These are phyloP conservation scores for Vulpes lagopus DNA, from an alignment of 2,113 vertebrate species.

Conservation along the genomic window DNA sequence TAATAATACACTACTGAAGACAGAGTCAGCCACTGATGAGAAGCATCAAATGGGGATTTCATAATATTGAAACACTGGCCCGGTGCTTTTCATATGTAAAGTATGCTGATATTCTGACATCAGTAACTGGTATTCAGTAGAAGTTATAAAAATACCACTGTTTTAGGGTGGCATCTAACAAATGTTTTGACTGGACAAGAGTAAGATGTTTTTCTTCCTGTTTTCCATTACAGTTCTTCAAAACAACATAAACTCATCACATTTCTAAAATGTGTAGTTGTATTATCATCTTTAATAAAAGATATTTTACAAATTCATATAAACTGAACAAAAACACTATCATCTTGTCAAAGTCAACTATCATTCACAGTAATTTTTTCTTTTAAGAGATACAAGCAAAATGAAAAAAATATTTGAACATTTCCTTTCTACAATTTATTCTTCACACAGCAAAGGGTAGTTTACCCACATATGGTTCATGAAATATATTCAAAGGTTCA, in stretches of 20 bases:
- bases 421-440: constrained; percentile 40
- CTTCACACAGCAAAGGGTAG: background rate
- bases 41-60: constrained; percentile 14
- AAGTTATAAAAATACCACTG: constrained; percentile 36
- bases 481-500: background rate
- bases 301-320: background rate
- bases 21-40: background rate
- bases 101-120: background rate
- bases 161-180: background rate
- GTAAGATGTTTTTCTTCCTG: constrained; percentile 3
- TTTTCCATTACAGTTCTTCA: background rate
- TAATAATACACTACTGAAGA: background rate
- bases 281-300: background rate
- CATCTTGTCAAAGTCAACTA: background rate
- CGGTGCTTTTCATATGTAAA: background rate
- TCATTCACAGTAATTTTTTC: background rate
- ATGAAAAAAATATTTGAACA: background rate
- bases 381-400: constrained; percentile 33
- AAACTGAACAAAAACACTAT: background rate
- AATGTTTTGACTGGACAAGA: background rate
- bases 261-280: background rate
- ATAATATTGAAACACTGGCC: background rate
- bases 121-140: background rate
- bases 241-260: background rate
- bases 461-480: background rate